A percentile compares a stretch with the other conserved stretches of the same genome.
Conservation (phyloP, 64 coral and sea anemone genomes). For the Montipora foliosa region DNA sequence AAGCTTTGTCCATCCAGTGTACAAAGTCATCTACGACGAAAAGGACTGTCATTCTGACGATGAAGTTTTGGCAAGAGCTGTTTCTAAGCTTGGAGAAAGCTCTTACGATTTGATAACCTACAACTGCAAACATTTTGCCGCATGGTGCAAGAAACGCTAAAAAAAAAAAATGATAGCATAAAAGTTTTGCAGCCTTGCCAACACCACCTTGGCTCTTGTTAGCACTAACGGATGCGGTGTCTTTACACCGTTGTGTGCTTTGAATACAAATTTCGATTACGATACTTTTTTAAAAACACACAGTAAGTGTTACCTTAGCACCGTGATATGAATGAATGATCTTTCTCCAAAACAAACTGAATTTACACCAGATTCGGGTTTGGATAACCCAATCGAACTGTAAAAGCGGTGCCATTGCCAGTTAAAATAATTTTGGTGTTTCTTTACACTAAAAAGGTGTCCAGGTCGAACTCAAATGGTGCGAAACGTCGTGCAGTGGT, state of each 20-base stretch:
- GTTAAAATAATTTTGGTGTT: too few species aligned
- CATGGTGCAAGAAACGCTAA: slow-evolving; percentile 54
- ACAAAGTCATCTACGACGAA: slow-evolving; percentile 52
- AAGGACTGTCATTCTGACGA: slow-evolving; percentile 8
- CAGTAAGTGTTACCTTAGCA: slow-evolving; percentile 5
- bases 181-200: neutral
- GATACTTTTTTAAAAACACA: neutral
- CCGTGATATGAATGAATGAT: neutral
- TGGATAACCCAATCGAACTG: neutral
- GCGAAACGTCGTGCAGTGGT: too few species aligned
- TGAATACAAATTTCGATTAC: neutral
- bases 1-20: slow-evolving; percentile 37
- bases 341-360: neutral
- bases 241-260: neutral
- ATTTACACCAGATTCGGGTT: neutral
- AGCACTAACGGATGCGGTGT: neutral
- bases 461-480: too few species aligned
- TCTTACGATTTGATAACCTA: slow-evolving; percentile 40
- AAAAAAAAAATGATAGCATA: neutral
- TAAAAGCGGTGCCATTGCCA: too few species aligned
- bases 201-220: neutral
- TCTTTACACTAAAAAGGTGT: too few species aligned
- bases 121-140: slow-evolving; percentile 67
- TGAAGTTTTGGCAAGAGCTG: slow-evolving; percentile 36
- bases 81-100: slow-evolving; percentile 50